These are phyloP conservation scores for Ptychoptera albimana DNA, from an alignment of 2,888 invertebrate genomes.

Conservation along the genomic window DNA sequence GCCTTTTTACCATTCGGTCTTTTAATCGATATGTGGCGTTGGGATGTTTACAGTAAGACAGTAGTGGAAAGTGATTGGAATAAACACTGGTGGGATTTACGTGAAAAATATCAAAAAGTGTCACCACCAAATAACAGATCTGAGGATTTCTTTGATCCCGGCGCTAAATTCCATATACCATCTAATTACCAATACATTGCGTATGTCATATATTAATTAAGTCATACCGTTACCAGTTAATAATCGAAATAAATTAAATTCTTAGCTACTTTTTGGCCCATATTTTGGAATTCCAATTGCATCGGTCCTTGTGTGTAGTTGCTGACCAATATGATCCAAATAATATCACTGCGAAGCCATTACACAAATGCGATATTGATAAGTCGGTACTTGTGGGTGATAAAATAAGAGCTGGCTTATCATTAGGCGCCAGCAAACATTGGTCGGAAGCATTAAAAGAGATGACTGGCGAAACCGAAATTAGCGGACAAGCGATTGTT, in stretches of 20 bases:
- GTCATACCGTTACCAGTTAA: slow-evolving; percentile 17
- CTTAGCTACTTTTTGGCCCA: slow-evolving; percentile 38
- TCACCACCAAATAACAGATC: slow-evolving; percentile 24
- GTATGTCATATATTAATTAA: slow-evolving; percentile 34
- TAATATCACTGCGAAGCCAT: slow-evolving; percentile 39
- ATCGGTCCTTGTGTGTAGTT: slow-evolving; percentile 48
- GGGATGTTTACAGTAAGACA: slow-evolving; percentile 35
- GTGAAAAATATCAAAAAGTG: slow-evolving; percentile 31
- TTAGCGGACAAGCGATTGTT: slow-evolving; percentile 36
- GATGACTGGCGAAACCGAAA: slow-evolving; percentile 37
- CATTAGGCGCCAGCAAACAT: slow-evolving; percentile 33
- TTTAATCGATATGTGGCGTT: slow-evolving; percentile 41
- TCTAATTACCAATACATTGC: slow-evolving; percentile 31
- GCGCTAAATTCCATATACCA: slow-evolving; percentile 31
- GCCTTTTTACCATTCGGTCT: slow-evolving; percentile 41
- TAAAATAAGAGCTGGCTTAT: slow-evolving; percentile 34
- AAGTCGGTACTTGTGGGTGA: slow-evolving; percentile 48
- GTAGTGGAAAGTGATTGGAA: slow-evolving; percentile 30
- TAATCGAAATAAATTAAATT: slow-evolving; percentile 8
- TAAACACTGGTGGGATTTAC: slow-evolving; percentile 29
- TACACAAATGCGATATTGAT: slow-evolving; percentile 58
- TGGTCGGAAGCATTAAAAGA: slow-evolving; percentile 42
- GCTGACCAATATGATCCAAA: slow-evolving; percentile 45
- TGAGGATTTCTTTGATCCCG: slow-evolving; percentile 32
- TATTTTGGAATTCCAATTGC: slow-evolving; percentile 64